Evolutionary conservation across 2,797 vertebrate species (phyloP).

Genomic region (Phataginus tricuspis): DNA sequence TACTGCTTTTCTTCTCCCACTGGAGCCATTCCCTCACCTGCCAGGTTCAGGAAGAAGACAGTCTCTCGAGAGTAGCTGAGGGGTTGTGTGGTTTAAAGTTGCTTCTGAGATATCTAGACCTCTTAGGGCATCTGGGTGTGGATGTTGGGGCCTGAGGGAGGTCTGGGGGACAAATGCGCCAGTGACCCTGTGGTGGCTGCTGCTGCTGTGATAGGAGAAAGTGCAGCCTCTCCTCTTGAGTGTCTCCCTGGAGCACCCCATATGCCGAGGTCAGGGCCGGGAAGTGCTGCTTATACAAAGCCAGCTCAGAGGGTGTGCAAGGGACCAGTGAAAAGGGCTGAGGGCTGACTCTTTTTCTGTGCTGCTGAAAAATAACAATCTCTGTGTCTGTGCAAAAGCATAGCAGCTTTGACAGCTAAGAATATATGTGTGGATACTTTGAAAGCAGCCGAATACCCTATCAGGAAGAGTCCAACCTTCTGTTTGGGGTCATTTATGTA

Average conservation of each 20-base stretch:
- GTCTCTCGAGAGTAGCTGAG: slow-evolving; percentile 11
- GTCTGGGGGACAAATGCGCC: neutral
- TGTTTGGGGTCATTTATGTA: slow-evolving; percentile 27
- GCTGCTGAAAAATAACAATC: slow-evolving; percentile 64
- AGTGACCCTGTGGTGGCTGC: neutral
- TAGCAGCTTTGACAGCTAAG: slow-evolving; percentile 62
- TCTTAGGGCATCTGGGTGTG: neutral
- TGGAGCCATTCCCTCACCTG: neutral
- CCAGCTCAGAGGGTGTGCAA: slow-evolving; percentile 42
- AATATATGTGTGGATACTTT: slow-evolving; percentile 50
- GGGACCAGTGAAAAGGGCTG: neutral
- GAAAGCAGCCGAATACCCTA: neutral
- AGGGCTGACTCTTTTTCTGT: slow-evolving; percentile 29
- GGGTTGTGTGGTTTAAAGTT: neutral
- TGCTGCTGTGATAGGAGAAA: neutral
- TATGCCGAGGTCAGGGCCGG: neutral
- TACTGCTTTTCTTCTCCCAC: neutral
- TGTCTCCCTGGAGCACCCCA: neutral
- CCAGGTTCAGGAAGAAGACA: neutral
- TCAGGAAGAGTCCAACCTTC: neutral
- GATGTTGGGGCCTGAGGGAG: neutral
- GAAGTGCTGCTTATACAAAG: neutral
- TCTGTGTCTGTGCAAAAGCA: slow-evolving; percentile 47
- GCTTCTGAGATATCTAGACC: neutral
- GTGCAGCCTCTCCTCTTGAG: neutral